Evolutionary conservation across 2,113 vertebrate genomes (phyloP).

Genomic region (Lipophrys pholis): DNA sequence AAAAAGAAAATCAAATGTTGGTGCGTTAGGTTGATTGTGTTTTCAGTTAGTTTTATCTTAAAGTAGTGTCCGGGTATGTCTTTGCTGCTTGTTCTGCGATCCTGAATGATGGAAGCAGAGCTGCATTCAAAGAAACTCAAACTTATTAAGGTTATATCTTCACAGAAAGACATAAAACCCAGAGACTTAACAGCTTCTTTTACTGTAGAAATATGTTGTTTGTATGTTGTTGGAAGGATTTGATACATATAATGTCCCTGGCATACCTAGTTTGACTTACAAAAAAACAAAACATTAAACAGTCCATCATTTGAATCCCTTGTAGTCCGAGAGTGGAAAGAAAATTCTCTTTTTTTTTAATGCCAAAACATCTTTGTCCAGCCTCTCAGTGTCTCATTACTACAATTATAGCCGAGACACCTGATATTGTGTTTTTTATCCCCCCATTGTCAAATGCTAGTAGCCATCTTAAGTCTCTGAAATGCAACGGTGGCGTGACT

Average conservation of each 20-base stretch:
- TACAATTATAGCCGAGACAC: conserved; percentile 1
- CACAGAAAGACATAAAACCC: conserved; percentile 1
- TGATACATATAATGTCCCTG: not conserved
- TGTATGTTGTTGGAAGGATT: not conserved
- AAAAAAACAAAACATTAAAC: conserved; percentile 4
- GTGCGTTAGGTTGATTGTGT: not conserved
- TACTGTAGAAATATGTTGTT: not conserved
- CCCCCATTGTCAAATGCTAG: conserved; percentile 36
- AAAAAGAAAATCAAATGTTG: not conserved
- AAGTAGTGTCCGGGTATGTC: not conserved
- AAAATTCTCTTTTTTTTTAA: conserved; percentile 17
- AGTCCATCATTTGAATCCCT: not conserved
- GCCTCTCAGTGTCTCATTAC: no score
- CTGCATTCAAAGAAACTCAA: not conserved
- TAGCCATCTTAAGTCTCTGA: conserved; percentile 3
- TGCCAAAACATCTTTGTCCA: not conserved
- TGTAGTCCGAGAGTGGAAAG: conserved; percentile 7
- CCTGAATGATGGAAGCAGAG: not conserved
- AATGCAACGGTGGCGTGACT: conserved; percentile 49
- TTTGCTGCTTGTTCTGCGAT: conserved; percentile 1
- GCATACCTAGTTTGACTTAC: not conserved
- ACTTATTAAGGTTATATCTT: not conserved
- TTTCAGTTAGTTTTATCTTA: conserved; percentile 1
- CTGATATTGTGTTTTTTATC: conserved; percentile 21
- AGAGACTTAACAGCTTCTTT: not conserved